Evolutionary conservation across 2,113 vertebrate species (phyloP), one percentile per base, ranked within the genome.

Genomic region (Cephalophus harveyi): DNA sequence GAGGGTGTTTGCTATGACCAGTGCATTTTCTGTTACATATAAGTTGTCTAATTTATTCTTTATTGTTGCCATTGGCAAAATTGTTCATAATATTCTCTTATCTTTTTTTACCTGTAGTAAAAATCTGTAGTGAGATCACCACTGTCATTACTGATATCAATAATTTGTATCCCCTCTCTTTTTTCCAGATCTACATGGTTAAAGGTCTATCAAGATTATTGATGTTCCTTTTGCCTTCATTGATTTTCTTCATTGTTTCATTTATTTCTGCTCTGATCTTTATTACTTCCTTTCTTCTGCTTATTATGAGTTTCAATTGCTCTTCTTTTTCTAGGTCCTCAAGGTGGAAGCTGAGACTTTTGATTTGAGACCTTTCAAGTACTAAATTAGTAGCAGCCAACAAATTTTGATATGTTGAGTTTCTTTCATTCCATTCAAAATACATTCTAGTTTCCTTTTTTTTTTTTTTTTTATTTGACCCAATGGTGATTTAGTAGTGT

Each of bases 381-480:
- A 46, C 50, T 40, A 7, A 46, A 23, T 85, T 71, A 81, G 87
- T 74, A 76, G 33, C 23, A 83, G 30, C 33, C 86, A 82, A 89
- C 59, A 74, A 27, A 54, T 91, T 96, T 93, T 89, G 40, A 55
- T 43, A 54, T 14, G 21, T 23, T 82, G 54, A 3, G 4, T 62
- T 97, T 96, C 89, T 88, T 96, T 88, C 55, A 93, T 86, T 81
- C 82, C 46, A 85, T 86, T 96, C 46, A 76, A 95, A 95, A 91
- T 82, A 57, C 1, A 59, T 87, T 91, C 46, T 52, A 60, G n/a
- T 89, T 91, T 95, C 46, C 28, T 28, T 86, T 91, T 87, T 91
- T 21, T 76, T 91, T 21, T 76, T 13, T 87, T 94, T 88, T 89
- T 94, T 78, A 88, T 96, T 85, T 91, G 60, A 64, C 57, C 30